Conservation (phyloP, 2,888 invertebrate genomes). For the Pheosia gnoma region DNA sequence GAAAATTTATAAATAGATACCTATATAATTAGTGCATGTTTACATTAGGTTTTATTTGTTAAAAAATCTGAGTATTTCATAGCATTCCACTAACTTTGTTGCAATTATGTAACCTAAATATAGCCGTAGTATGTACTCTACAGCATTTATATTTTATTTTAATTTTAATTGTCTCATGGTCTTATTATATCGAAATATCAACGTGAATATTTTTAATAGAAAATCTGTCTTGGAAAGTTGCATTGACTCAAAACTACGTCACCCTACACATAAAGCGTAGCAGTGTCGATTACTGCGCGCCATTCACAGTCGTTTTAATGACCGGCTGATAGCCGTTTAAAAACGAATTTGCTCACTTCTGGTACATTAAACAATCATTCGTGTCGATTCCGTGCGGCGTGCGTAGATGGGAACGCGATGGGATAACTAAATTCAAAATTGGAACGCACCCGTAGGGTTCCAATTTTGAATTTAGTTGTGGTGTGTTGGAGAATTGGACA, state of each 20-base stretch:
- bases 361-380: conserved; percentile 81
- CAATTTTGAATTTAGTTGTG: conserved; percentile 38
- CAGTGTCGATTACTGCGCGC: conserved; percentile 54
- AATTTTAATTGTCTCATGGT: too few relatives aligned
- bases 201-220: too few relatives aligned
- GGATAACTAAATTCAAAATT: conserved; percentile 15
- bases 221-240: too few relatives aligned
- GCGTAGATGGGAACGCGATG: conserved; percentile 41
- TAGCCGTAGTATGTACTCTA: too few relatives aligned
- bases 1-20: too few relatives aligned
- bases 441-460: conserved; percentile 31
- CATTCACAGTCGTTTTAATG: conserved; percentile 77
- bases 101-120: too few relatives aligned
- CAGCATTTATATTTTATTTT: too few relatives aligned
- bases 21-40: too few relatives aligned
- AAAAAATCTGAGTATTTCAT: too few relatives aligned
- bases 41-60: too few relatives aligned
- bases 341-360: conserved; percentile 85
- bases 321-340: conserved; percentile 84
- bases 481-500: conserved; percentile 8
- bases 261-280: conserved; percentile 53
- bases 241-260: conserved; percentile 26
- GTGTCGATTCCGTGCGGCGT: conserved; percentile 37
- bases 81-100: too few relatives aligned
- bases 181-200: too few relatives aligned